Evolutionary conservation across 64 coral and sea anemone genomes (phyloP), one percentile per base, ranked within the genome.

Genomic region (Montipora cactus): DNA sequence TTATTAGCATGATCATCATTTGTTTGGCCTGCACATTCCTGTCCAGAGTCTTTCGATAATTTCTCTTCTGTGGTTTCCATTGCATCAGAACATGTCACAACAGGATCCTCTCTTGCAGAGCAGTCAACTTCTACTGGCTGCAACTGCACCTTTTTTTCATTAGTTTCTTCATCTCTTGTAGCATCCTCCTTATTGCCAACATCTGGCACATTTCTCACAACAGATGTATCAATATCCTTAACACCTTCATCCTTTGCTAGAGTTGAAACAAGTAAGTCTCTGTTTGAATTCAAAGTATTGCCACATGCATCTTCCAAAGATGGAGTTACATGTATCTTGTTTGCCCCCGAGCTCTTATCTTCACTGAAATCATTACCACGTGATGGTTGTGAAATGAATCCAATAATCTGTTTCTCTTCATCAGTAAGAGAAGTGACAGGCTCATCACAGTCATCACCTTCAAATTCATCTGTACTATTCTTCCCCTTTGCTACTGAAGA

Each of bases 361-460:
- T 45, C 18, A 22, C 37, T 16, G 1, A 66, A 64, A 46, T 20
- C 47, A 18, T 18, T 21, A 3, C 62, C 47, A 52, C 9, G 12
- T 22, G 46, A 3, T 49, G 82, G 11, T 8, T 46, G 45, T 51
- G 64, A 21, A 19, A 49, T n/a, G 4, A 70, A 19, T 8, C 57
- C 61, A 82, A 81, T 79, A 50, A 91, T 72, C 45, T 91, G 79
- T 5, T 81, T 72, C 80, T 81, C 82, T 18, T 86, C 82, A 23
- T 86, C 82, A 49, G 82, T 86, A 4, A 86, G 82, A 86, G 64
- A 86, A 21, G 82, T 45, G 49, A 86, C 10, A 12, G 78, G 78
- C n/a, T 81, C 61, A 8, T 81, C 78, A 46, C 8, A 10, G 11
- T 91, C 78, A 91, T 66, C 21, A 10, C 13, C 6, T 14, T 82